These are phyloP conservation scores for Passer domesticus DNA, from an alignment of 2,113 vertebrate genomes.

Conservation along the genomic window DNA sequence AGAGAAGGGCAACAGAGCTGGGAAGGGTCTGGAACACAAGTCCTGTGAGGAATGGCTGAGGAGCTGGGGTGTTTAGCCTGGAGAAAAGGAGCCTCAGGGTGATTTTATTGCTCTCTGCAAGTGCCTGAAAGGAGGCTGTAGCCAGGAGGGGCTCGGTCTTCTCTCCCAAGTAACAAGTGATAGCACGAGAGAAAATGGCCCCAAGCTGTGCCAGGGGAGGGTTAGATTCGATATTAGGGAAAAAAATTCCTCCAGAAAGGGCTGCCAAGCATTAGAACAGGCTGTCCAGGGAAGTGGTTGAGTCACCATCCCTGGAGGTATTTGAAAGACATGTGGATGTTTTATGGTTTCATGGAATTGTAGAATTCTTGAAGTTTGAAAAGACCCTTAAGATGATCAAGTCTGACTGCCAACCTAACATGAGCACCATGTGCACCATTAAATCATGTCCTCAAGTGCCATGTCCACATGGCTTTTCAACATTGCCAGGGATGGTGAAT, in stretches of 20 bases:
- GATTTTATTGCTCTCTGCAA: rapidly evolving
- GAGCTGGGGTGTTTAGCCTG: not conserved
- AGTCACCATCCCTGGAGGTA: not conserved
- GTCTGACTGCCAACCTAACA: not conserved
- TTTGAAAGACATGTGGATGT: not conserved
- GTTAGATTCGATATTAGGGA: not conserved
- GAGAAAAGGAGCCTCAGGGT: not conserved
- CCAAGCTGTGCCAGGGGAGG: not conserved
- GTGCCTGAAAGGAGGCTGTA: not conserved
- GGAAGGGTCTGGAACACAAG: not conserved
- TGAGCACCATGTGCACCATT: not conserved
- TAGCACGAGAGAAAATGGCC: not conserved
- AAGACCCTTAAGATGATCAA: not conserved
- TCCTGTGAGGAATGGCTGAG: rapidly evolving
- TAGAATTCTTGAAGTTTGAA: not conserved
- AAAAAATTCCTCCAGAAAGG: not conserved
- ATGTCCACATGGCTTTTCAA: not conserved
- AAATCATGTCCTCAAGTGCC: not conserved
- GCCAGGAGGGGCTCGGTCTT: not conserved
- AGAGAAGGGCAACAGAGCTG: not conserved
- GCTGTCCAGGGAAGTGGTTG: not conserved
- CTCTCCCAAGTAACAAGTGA: not conserved
- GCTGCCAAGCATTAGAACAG: not conserved
- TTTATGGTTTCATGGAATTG: not conserved
- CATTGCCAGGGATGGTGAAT: not conserved